Evolutionary conservation across 2,797 vertebrate genomes (phyloP).

Genomic region (Spea hammondii): DNA sequence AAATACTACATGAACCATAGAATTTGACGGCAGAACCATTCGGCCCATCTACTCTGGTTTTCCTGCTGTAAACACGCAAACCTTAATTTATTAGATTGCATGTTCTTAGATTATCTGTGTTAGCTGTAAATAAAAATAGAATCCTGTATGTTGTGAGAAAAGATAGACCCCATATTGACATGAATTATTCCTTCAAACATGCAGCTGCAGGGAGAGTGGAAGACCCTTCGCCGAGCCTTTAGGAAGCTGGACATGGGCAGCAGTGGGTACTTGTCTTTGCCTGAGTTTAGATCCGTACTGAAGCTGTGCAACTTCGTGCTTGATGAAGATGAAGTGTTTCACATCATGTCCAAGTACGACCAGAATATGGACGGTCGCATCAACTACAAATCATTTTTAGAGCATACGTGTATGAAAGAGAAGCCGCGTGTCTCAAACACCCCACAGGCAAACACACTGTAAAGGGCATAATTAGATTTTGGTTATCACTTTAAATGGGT

Average conservation of each 20-base stretch:
- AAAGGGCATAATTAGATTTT: neutral
- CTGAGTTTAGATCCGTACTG: constrained; percentile 55
- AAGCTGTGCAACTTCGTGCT: constrained; percentile 57
- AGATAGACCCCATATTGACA: neutral
- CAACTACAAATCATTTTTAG: constrained; percentile 57
- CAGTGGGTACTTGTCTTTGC: constrained; percentile 51
- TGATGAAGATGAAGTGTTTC: constrained; percentile 52
- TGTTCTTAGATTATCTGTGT: no score
- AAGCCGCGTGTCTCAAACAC: neutral
- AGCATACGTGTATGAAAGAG: constrained; percentile 46
- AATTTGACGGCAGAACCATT: no score
- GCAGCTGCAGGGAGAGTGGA: constrained; percentile 53
- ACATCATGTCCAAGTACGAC: constrained; percentile 56
- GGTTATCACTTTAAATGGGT: no score
- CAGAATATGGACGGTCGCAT: constrained; percentile 54
- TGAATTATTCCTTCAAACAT: constrained; percentile 23
- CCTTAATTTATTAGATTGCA: no score
- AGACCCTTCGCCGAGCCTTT: constrained; percentile 56
- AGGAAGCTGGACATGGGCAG: constrained; percentile 54
- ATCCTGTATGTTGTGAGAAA: neutral
- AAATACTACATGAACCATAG: neutral
- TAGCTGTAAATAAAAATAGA: neutral
- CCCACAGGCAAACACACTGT: constrained; percentile 10
- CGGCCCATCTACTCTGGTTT: no score
- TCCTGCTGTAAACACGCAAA: no score